Base-by-base conservation (phyloP, 2,797 vertebrate species). In the Periophthalmus magnuspinnatus region DNA sequence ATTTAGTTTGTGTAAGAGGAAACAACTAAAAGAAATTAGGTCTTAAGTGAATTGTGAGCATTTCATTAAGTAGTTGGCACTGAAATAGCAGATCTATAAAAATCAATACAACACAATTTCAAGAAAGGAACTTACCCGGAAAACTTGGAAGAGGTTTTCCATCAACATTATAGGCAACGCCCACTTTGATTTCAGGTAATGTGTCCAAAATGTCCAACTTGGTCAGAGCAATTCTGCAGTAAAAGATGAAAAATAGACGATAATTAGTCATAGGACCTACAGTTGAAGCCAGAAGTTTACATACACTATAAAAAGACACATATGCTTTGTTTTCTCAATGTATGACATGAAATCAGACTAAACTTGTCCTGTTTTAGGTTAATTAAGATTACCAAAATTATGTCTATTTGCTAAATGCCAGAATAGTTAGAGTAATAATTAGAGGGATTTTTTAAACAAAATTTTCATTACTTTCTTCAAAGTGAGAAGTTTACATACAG, bases 151-250 rank as follows among this genome's bases (percentile, higher is more conserved):
- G 89, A 60, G 83, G 65, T 54, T 94, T 14, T 52, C 82, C 93
- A 3, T 95, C 91, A 21, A 95, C 85, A 1, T 81, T 89, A 64
- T 95, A 95, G 34, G 90, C 89, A 62, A 95, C 89, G 0, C 93
- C 94, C 32, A 95, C 91, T 90, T 95, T 94, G 61, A 95, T 95
- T 80, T 95, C 95, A 0, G 83, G 1, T 61, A 95, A 77, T 0
- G 90, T 91, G 78, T 95, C 95, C 83, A 95, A 88, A 81, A 95
- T 95, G 74, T 95, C 94, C 71, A 95, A 79, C 71, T 95, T 95
- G 0, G 94, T 95, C 84, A 95, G 74, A 1, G 94, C 95, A 24
- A 95, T 93, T 17, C 95, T 95, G 33, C 7, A 65, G 77, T 33
- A 80, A 71, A 71, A 28, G 45, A 14, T 34, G 8, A 56, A 28